Percentiles rank a stretch among this genome's conserved stretches.
phyloP scores from a whole-genome alignment of 2,113 vertebrate species.

The Procapra przewalskii region DNA sequence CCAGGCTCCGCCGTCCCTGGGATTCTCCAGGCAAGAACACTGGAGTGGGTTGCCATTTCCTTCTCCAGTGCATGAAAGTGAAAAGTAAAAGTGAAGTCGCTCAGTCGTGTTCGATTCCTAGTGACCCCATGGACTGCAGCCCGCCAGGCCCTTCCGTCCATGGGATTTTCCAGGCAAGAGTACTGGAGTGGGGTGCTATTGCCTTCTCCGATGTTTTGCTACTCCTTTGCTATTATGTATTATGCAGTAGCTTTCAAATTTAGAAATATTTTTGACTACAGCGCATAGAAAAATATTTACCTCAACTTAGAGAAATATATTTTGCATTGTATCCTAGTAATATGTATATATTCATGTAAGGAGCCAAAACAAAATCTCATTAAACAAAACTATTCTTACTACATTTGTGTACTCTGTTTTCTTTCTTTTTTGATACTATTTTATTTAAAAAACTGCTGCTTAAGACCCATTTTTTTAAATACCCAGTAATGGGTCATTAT shows the following conservation, averaged over 20 bases:
- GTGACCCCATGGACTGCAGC: no score
- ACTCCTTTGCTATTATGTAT: background rate
- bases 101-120: no score
- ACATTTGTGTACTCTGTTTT: background rate
- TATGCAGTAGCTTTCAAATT: background rate
- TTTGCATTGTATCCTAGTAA: background rate
- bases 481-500: background rate
- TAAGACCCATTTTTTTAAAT: background rate
- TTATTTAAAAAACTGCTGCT: background rate
- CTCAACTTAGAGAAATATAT: background rate
- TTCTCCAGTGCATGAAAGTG: no score
- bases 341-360: background rate
- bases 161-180: no score
- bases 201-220: background rate
- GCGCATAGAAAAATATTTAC: background rate
- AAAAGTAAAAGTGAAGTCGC: no score
- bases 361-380: background rate
- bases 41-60: no score
- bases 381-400: background rate
- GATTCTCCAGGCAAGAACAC: no score
- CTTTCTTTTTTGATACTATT: background rate
- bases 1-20: no score
- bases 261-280: conserved; percentile 5
- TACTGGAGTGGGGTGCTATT: no score
- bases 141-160: no score